These are phyloP conservation scores for Mercenaria mercenaria DNA, from an alignment of 1,140 invertebrate species.

Conservation along the genomic window DNA sequence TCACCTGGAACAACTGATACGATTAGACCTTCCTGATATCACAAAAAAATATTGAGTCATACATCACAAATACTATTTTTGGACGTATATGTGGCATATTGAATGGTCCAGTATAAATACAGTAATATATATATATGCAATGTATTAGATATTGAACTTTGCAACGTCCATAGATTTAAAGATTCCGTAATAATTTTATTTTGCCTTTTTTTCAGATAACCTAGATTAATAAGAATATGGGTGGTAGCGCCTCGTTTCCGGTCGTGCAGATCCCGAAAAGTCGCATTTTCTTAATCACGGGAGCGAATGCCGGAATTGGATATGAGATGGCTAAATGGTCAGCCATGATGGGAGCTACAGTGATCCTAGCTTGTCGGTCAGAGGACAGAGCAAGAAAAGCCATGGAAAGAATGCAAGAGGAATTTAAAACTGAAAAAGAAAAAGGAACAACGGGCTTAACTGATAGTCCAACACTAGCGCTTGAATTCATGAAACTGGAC, in stretches of 20 bases:
- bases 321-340: slow-evolving; percentile 74
- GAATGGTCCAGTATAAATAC: too few species aligned
- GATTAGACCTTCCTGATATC: too few species aligned
- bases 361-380: slow-evolving; percentile 72
- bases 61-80: too few species aligned
- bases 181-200: too few species aligned
- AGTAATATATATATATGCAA: too few species aligned
- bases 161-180: too few species aligned
- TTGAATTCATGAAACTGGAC: slow-evolving; percentile 72
- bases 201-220: too few species aligned
- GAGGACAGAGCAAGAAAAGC: slow-evolving; percentile 66
- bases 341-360: slow-evolving; percentile 72
- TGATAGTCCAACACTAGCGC: slow-evolving; percentile 22
- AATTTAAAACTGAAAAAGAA: slow-evolving; percentile 61
- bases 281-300: slow-evolving; percentile 31
- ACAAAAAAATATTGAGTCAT: too few species aligned
- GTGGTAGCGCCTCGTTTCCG: slow-evolving; percentile 28
- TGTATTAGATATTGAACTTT: too few species aligned
- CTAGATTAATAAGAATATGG: too few species aligned
- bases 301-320: slow-evolving; percentile 60
- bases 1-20: too few species aligned
- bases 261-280: background rate
- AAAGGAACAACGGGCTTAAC: slow-evolving; percentile 24
- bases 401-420: slow-evolving; percentile 64
- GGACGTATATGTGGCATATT: too few species aligned